Evolutionary conservation across 2,888 invertebrate species (phyloP).

Genomic region (Caenorhabditis panamensis): DNA sequence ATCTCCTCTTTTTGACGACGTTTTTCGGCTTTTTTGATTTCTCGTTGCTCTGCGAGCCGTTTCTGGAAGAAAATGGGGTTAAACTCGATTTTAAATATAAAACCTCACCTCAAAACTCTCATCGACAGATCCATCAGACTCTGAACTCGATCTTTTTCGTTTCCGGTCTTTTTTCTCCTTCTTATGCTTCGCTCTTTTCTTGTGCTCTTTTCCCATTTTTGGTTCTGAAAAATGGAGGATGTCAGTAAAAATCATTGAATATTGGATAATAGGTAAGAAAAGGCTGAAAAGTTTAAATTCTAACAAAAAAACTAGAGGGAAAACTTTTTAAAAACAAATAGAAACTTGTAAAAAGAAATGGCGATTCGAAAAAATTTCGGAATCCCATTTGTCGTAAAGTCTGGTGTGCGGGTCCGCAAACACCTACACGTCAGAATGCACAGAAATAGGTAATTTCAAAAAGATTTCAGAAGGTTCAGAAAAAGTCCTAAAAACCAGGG

Average conservation of each 20-base stretch:
- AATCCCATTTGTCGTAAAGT: no score
- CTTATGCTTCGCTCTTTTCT: constrained; percentile 33
- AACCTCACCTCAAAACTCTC: constrained; percentile 37
- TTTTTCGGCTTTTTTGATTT: constrained; percentile 66
- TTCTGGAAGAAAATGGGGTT: constrained; percentile 3
- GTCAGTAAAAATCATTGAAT: no score
- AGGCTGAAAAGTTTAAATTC: no score
- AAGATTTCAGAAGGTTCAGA: no score
- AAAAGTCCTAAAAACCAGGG: no score
- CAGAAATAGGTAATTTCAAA: no score
- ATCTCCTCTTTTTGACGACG: constrained; percentile 82
- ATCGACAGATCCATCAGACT: constrained; percentile 29
- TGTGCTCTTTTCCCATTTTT: constrained; percentile 57
- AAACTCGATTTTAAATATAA: constrained; percentile 4
- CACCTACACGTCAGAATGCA: no score
- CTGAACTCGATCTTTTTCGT: constrained; percentile 21
- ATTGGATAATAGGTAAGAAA: no score
- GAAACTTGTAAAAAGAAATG: background rate
- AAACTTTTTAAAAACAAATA: no score
- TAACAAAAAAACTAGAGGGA: background rate
- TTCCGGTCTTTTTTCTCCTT: constrained; percentile 44
- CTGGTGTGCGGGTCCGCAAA: no score
- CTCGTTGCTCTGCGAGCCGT: constrained; percentile 34
- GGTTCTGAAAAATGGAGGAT: background rate
- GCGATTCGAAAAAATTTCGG: background rate